Conservation (phyloP, 2,888 invertebrate species). For the Oscheius sp. region DNA sequence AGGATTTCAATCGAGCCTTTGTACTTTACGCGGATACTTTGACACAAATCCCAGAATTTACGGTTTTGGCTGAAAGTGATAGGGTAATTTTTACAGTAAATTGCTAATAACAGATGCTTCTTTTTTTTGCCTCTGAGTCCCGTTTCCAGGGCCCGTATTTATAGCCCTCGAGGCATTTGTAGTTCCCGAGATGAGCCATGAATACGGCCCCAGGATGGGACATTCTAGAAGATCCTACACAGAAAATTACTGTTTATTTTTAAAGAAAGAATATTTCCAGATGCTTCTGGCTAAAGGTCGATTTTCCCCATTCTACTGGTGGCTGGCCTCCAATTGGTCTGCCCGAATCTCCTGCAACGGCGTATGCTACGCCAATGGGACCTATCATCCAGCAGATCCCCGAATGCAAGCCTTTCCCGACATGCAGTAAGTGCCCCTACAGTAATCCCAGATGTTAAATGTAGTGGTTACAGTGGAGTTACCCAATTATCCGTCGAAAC, state of each 20-base stretch:
- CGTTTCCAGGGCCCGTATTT: background rate
- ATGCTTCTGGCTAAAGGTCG: constrained; percentile 60
- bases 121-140: background rate
- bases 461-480: constrained; percentile 41
- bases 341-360: constrained; percentile 44
- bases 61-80: constrained; percentile 35
- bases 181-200: too few species aligned
- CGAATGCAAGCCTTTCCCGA: constrained; percentile 41
- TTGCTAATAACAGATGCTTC: background rate
- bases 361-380: constrained; percentile 66
- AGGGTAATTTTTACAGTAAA: constrained; percentile 38
- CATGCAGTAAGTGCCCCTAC: constrained; percentile 25
- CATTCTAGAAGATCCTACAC: too few species aligned
- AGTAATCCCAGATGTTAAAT: background rate
- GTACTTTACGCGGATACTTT: constrained; percentile 62
- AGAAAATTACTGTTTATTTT: too few species aligned
- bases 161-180: background rate
- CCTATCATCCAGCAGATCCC: constrained; percentile 61
- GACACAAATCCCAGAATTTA: constrained; percentile 37
- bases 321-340: constrained; percentile 60
- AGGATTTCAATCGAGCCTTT: constrained; percentile 62
- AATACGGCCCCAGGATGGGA: too few species aligned
- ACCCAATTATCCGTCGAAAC: constrained; percentile 45
- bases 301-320: constrained; percentile 68
- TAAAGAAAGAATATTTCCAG: constrained; percentile 36